These are phyloP conservation scores for Naja naja DNA, from an alignment of 2,113 vertebrate genomes.

Conservation along the genomic window DNA sequence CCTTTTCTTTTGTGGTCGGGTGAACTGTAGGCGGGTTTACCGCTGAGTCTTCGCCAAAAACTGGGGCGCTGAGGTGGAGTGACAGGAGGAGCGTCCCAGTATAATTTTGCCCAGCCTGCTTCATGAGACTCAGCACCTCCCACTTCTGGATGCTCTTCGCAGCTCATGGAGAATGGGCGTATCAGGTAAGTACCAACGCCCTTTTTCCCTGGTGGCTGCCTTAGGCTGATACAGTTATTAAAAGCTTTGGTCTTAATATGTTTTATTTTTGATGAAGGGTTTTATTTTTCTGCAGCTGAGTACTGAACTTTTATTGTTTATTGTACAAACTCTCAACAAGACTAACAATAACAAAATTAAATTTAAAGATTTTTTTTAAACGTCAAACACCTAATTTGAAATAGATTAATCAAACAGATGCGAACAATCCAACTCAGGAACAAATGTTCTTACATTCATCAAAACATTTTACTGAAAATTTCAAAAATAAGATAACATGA, in stretches of 20 bases:
- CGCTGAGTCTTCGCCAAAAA: too few species aligned
- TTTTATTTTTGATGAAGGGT: not conserved
- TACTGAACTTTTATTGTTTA: not conserved
- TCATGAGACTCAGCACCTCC: too few species aligned
- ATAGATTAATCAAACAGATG: not conserved
- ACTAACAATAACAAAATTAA: not conserved
- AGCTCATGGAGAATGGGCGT: too few species aligned
- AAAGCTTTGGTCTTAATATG: not conserved
- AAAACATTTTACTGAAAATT: not conserved
- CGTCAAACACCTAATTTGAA: not conserved
- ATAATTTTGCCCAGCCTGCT: too few species aligned
- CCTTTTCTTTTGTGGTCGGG: too few species aligned
- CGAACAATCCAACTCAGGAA: not conserved
- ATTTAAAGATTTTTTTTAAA: not conserved
- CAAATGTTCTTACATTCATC: not conserved
- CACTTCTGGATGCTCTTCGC: too few species aligned
- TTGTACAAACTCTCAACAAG: not conserved
- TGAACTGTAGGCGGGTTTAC: too few species aligned
- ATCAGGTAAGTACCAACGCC: too few species aligned
- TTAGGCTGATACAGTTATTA: not conserved
- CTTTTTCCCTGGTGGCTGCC: not conserved
- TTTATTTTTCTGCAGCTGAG: not conserved
- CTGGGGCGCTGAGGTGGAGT: too few species aligned
- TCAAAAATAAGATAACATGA: not conserved
- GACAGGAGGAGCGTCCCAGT: too few species aligned